Evolutionary conservation across 2,113 vertebrate genomes (phyloP).

Genomic region (Oxygymnocypris stewartii): DNA sequence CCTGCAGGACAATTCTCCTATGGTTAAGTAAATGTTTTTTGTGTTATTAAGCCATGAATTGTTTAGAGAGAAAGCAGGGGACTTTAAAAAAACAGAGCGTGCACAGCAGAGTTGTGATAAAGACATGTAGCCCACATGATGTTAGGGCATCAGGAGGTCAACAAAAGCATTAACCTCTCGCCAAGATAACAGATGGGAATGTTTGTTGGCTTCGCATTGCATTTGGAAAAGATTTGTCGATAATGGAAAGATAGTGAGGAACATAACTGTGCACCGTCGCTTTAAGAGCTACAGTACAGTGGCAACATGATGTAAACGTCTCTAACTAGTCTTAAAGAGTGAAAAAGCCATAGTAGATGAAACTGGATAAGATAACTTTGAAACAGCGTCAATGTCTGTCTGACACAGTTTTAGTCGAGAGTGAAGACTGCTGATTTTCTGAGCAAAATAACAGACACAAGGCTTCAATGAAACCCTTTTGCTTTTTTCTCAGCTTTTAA

Average conservation of each 20-base stretch:
- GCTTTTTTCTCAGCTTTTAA: neutral
- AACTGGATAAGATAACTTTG: slow-evolving; percentile 41
- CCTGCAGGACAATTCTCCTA: neutral
- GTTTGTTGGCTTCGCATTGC: slow-evolving; percentile 36
- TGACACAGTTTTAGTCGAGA: neutral
- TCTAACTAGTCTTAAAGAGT: slow-evolving; percentile 10
- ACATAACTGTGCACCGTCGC: neutral
- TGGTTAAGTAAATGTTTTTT: slow-evolving; percentile 19
- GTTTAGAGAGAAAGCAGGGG: neutral
- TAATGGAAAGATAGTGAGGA: slow-evolving; percentile 40
- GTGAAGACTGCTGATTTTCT: neutral
- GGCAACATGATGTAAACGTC: neutral
- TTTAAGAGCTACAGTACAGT: neutral
- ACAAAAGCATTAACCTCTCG: slow-evolving; percentile 45
- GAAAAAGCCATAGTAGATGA: slow-evolving; percentile 8
- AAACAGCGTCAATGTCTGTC: slow-evolving; percentile 10
- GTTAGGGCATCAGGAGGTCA: slow-evolving; percentile 43
- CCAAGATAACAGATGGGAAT: slow-evolving; percentile 48
- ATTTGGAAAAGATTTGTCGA: slow-evolving; percentile 30
- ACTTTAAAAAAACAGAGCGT: neutral
- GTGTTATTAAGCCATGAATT: slow-evolving; percentile 39
- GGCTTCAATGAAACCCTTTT: neutral
- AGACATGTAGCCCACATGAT: slow-evolving; percentile 21
- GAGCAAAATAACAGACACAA: neutral
- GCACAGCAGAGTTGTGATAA: slow-evolving; percentile 43